Evolutionary conservation across 2,113 vertebrate species (phyloP).

Genomic region (Neolamprologus kungweensis): DNA sequence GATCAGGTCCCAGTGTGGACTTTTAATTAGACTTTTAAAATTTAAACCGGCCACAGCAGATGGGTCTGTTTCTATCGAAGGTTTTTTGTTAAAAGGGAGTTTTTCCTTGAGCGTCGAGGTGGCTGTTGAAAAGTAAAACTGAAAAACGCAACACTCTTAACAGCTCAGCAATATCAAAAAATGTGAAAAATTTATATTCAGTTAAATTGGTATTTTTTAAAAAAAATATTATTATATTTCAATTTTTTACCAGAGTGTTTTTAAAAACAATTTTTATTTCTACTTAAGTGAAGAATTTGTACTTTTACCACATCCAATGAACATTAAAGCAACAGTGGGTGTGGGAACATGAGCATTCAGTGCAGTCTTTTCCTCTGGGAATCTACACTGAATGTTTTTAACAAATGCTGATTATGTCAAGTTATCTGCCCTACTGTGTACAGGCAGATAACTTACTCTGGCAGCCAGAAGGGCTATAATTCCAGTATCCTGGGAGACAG

Average conservation of each 20-base stretch:
- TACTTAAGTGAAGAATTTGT: background rate
- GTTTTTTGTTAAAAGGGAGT: background rate
- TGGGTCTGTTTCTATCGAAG: background rate
- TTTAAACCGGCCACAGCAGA: background rate
- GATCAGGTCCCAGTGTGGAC: background rate
- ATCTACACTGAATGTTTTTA: background rate
- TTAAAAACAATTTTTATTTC: background rate
- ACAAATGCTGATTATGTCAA: background rate
- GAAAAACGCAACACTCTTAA: background rate
- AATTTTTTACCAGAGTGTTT: background rate
- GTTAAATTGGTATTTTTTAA: background rate
- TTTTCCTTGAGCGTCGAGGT: background rate
- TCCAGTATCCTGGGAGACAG: slow-evolving; percentile 75
- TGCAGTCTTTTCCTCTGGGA: background rate
- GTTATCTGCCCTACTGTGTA: background rate
- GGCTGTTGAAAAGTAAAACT: background rate
- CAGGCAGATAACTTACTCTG: slow-evolving; percentile 64
- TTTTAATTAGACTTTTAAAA: background rate
- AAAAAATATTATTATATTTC: background rate
- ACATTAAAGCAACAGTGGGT: slow-evolving; percentile 4
- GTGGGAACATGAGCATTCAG: slow-evolving; percentile 15
- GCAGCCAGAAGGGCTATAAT: slow-evolving; percentile 72
- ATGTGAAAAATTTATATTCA: background rate
- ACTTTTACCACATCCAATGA: background rate
- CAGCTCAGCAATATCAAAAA: background rate